Base-by-base conservation (phyloP, 2,113 vertebrate species). In the Orientallactaga bullata region DNA sequence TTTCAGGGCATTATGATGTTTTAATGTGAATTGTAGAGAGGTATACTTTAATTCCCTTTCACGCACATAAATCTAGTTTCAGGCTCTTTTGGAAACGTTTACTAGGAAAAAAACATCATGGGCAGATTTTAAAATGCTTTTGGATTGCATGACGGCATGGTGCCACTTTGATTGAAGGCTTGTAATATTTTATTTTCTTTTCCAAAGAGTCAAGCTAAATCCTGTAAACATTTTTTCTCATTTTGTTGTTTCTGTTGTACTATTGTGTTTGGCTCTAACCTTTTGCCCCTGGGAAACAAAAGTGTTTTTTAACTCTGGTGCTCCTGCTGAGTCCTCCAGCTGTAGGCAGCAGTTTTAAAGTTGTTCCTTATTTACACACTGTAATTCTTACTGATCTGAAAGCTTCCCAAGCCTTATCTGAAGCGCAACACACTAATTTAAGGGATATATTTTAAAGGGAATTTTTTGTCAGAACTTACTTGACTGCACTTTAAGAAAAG, bases 171-270 rank as follows among this genome's bases (percentile, higher is more conserved):
- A 89, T 79, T 82, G 96, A 96, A 96, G 90, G 95, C 95, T 94
- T 96, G 93, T 96, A 97, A 95, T 94, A 94, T 94, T 97, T 97
- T 96, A 93, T 96, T 97, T 96, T 96, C 96, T 88, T 94, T 96
- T 86, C 83, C 89, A 93, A 96, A 95, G 95, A 95, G 90, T 95
- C 94, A 79, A 74, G 95, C 94, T 95, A 96, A 97, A 96, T 89
- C 92, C 92, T 96, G 94, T 94, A 96, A 97, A 96, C 85, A 85
- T 91, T 97, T 95, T 93, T 85, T 88, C 94, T 95, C 69, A 5
- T 90, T 96, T 96, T 95, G 96, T 94, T 94, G 95, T 96, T 96
- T 91, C 90, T 91, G 66, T 94, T 96, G 81, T 87, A 84, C 89
- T 91, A 92, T 66, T 94, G 85, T 69, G 85, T 95, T 97, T 95